Evolutionary conservation across 2,113 vertebrate species (phyloP).

Genomic region (Carassius gibelio): DNA sequence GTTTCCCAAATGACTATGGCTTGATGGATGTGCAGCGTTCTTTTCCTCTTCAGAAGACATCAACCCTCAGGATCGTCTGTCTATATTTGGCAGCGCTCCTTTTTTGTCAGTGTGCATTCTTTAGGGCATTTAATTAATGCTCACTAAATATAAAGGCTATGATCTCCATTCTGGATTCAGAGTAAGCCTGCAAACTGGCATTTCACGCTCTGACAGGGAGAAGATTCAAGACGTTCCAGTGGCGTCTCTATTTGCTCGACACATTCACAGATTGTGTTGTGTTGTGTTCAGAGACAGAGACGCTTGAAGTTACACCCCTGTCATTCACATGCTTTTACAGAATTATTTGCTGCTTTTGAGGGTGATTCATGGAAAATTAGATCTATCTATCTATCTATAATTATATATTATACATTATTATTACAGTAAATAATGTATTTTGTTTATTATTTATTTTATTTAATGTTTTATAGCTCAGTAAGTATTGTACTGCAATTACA

Average conservation of each 20-base stretch:
- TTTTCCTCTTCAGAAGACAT: conserved; percentile 19
- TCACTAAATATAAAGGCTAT: conserved; percentile 39
- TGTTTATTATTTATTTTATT: too few species aligned
- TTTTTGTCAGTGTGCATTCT: not conserved
- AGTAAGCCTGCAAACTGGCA: conserved; percentile 10
- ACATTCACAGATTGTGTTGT: not conserved
- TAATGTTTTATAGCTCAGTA: too few species aligned
- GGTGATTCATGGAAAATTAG: not conserved
- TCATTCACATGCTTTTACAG: not conserved
- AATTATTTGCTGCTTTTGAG: not conserved
- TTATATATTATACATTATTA: too few species aligned
- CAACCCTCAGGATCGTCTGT: not conserved
- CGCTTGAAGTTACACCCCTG: not conserved
- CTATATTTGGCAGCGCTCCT: not conserved
- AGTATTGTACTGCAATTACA: too few species aligned
- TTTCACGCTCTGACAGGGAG: conserved; percentile 23
- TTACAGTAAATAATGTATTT: too few species aligned
- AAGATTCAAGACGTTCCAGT: conserved; percentile 15
- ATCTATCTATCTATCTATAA: too few species aligned
- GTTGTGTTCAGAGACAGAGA: not conserved
- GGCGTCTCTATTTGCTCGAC: conserved; percentile 15
- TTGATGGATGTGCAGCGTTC: conserved; percentile 19
- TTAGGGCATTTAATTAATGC: conserved; percentile 41
- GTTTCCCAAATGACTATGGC: conserved; percentile 1
- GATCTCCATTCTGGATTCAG: conserved; percentile 28